Conservation (phyloP, 2,113 vertebrate species). For the Lamprologus callipterus region DNA sequence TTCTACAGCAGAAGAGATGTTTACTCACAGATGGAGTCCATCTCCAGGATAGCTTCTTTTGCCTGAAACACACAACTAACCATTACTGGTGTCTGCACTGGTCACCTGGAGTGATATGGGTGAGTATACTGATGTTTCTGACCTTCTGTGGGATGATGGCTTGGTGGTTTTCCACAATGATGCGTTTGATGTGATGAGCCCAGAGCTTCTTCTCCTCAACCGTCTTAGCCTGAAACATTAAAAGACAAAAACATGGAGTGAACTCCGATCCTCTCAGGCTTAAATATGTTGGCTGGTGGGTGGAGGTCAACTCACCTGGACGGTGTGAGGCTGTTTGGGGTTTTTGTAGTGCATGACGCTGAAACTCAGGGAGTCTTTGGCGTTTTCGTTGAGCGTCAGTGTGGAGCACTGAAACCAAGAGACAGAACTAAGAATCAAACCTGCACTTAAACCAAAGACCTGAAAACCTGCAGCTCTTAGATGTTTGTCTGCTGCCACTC, state of each 20-base stretch:
- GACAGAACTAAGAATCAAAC: neutral
- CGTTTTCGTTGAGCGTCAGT: constrained; percentile 88
- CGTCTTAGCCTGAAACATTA: constrained; percentile 73
- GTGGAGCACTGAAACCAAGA: constrained; percentile 76
- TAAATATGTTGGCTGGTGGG: neutral
- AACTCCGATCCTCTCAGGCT: neutral
- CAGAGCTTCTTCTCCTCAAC: constrained; percentile 86
- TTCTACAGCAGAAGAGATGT: neutral
- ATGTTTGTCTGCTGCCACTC: neutral
- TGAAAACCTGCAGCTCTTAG: neutral
- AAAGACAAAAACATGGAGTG: neutral
- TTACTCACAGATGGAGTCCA: constrained; percentile 85
- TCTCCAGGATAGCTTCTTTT: constrained; percentile 90
- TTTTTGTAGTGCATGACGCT: constrained; percentile 91
- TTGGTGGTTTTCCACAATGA: constrained; percentile 90
- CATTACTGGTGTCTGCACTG: neutral
- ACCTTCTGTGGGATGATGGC: constrained; percentile 91
- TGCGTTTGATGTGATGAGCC: constrained; percentile 91
- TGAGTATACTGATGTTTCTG: neutral
- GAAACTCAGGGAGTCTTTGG: constrained; percentile 86
- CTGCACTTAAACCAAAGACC: neutral
- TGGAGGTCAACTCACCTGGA: constrained; percentile 75
- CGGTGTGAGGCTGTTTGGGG: constrained; percentile 83
- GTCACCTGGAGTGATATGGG: neutral
- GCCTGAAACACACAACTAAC: constrained; percentile 70